Evolutionary conservation across 64 coral and sea anemone genomes (phyloP), one percentile per base, ranked within the genome.

Genomic region (Actinia equina): DNA sequence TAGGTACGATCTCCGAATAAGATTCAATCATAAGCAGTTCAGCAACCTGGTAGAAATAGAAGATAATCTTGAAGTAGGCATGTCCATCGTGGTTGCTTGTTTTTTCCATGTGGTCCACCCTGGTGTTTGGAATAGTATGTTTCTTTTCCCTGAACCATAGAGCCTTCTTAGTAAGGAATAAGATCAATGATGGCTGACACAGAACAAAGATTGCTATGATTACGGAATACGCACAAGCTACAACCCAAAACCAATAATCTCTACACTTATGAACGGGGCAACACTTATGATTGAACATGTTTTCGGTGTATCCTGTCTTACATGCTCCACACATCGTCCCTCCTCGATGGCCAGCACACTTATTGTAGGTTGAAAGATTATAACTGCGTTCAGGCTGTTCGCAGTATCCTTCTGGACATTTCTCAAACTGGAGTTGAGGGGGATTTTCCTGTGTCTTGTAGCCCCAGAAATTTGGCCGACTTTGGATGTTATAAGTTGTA

Each of bases 321-420:
- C 90, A 92, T 20, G 61, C 56, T 17, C 90, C 90, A 92, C 90
- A 92, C 3, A 92, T 53, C 11, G 44, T 70, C 6, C 90, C 90
- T 23, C 6, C 3, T 74, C 69, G 23, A 9, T 94, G 86, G 17
- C 92, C 92, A 74, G 76, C 57, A 26, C 92, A 94, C 43, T 83
- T 86, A 77, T 89, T 94, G 25, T 76, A 94, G 4, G 20, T 84
- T 82, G 79, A 92, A 52, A 71, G 6, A n/a, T 30, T 22, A 3
- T 37, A 52, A 81, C 18, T 20, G 18, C 55, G 52, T 65, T 74
- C 83, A 20, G 88, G 64, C 19, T 70, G 18, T 15, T 52, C 46
- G n/a, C 92, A 94, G 63, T 94, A 94, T 49, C 56, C 64, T 12
- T 90, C 79, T 14, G 92, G 92, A 62, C 92, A 94, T n/a, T 82